phyloP scores from a whole-genome alignment of 2,113 vertebrate species.

The Hippocampus barbouri region DNA sequence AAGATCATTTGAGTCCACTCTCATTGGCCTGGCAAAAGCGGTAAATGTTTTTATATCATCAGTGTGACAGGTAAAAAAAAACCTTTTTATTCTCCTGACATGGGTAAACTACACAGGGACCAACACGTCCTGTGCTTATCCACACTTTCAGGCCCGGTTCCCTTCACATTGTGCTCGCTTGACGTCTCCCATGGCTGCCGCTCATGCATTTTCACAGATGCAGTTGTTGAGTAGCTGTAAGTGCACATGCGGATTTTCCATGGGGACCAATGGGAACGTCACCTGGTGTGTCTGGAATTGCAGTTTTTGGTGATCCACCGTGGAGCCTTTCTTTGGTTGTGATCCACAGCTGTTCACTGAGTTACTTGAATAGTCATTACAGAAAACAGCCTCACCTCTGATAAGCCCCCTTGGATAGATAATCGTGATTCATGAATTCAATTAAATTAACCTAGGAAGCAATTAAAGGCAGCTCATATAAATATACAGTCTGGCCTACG shows the following conservation, averaged over 20 bases:
- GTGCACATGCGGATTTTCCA: slow-evolving; percentile 43
- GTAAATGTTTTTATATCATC: slow-evolving; percentile 37
- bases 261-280: slow-evolving; percentile 44
- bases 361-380: slow-evolving; percentile 61
- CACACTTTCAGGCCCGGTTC: slow-evolving; percentile 36
- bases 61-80: slow-evolving; percentile 43
- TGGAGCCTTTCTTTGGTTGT: slow-evolving; percentile 48
- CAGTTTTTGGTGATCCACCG: slow-evolving; percentile 59
- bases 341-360: slow-evolving; percentile 45
- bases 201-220: slow-evolving; percentile 72
- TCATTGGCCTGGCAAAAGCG: slow-evolving; percentile 56
- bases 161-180: slow-evolving; percentile 36
- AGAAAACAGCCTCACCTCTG: slow-evolving; percentile 50
- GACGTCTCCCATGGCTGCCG: slow-evolving; percentile 9
- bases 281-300: slow-evolving; percentile 50
- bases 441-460: too few species aligned
- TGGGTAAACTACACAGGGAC: slow-evolving; percentile 22
- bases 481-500: too few species aligned
- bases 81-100: slow-evolving; percentile 22
- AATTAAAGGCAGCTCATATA: too few species aligned
- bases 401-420: background rate
- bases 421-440: slow-evolving; percentile 1
- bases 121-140: slow-evolving; percentile 30
- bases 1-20: slow-evolving; percentile 57
- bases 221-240: slow-evolving; percentile 49